Evolutionary conservation across 53 echinoderm and acorn worm species (phyloP), one percentile per base, ranked within the genome.

Genomic region (Echinometra lucunter): DNA sequence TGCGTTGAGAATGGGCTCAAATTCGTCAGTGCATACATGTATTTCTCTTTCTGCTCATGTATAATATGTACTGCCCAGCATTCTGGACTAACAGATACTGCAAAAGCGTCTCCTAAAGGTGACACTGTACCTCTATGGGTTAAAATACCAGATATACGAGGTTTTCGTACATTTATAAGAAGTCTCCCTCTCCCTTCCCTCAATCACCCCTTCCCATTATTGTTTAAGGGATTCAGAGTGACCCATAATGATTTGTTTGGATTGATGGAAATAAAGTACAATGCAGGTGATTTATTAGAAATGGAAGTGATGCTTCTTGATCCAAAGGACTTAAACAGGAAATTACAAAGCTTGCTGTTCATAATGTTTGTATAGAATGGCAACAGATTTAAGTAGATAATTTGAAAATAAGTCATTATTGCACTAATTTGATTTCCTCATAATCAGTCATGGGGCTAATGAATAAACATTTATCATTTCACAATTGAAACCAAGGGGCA

Each of bases 401-500:
- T 63, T 23, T 0, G 40, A 35, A 78, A 78, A 78, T 40, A 78
- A 40, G 78, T 78, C 4, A 78, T 78, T 78, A 78, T 78, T 78
- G 78, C 42, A 78, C 42, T 78, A 30, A 78, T 78, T 38, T 78
- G 78, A 30, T 30, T 85, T 85, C 85, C 53, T 47, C 44, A 49
- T 85, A n/a, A 49, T 85, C 49, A 49, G 27, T 85, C 38, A 78
- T n/a, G n/a, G 15, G 30, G 85, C 19, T 23, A 19, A 40, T 49
- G 28, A 85, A 44, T 45, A 49, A 85, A 85, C 45, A 85, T 85
- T 45, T 85, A 45, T 85, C 49, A 85, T 85, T 28, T 28, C 28
- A 85, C 85, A 85, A 28, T 49, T 81, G 42, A 81, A 85, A 49
- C 8, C 85, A 49, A 53, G 85, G n/a, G 81, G 49, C 85, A 85